Conservation (phyloP, 2,113 vertebrate genomes). For the Grammomys surdaster region DNA sequence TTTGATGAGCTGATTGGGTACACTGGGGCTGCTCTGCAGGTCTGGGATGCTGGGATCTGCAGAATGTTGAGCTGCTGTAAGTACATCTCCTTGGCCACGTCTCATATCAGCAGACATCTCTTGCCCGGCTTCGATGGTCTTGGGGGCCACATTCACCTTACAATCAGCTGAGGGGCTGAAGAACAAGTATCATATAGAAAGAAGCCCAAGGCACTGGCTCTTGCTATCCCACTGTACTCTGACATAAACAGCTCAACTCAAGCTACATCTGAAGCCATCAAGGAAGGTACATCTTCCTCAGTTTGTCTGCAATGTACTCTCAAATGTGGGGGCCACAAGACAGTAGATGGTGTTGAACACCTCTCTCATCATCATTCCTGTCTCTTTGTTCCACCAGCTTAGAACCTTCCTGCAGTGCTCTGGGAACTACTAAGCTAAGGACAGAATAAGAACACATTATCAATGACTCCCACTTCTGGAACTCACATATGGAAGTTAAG, state of each 20-base stretch:
- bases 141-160: not conserved
- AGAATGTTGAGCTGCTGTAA: not conserved
- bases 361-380: not conserved
- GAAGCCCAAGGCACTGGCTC: not conserved
- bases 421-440: not conserved
- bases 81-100: not conserved
- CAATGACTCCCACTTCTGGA: not conserved
- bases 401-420: not conserved
- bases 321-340: no score
- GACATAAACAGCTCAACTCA: not conserved
- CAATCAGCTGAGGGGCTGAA: constrained; percentile 27
- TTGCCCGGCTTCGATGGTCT: not conserved
- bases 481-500: not conserved
- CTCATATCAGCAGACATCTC: not conserved
- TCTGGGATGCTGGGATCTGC: not conserved
- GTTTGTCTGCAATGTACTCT: not conserved
- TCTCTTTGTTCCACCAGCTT: no score
- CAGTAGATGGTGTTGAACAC: not conserved
- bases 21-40: not conserved
- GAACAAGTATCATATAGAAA: not conserved
- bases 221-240: not conserved
- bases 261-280: not conserved
- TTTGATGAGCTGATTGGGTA: not conserved
- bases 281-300: not conserved
- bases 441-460: not conserved